Percentiles rank a stretch among this genome's conserved stretches.
Evolutionary conservation across 2,888 invertebrate species (phyloP).

Genomic region (Trachelus tabidus): DNA sequence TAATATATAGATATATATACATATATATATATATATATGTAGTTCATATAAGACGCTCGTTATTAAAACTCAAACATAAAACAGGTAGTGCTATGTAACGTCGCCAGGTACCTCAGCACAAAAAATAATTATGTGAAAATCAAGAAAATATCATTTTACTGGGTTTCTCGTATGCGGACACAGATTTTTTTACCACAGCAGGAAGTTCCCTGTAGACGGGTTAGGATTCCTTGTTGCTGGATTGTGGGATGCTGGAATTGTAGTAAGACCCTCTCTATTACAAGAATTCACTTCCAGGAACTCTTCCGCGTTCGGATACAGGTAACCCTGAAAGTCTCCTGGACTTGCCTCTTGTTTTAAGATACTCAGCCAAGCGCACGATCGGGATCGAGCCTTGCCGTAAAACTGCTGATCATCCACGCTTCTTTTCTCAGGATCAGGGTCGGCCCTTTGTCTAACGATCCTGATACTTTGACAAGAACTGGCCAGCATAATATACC

Average conservation of each 20-base stretch:
- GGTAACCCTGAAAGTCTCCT: neutral
- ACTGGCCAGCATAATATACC: neutral
- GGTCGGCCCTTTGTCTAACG: constrained; percentile 11
- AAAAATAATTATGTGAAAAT: neutral
- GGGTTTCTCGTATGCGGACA: neutral
- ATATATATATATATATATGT: too few species aligned
- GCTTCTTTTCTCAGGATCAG: constrained; percentile 13
- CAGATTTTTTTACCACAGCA: neutral
- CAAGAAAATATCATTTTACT: neutral
- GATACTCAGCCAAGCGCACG: constrained; percentile 16
- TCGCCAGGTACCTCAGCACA: neutral
- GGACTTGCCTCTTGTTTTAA: constrained; percentile 13
- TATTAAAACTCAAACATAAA: neutral
- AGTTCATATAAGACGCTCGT: neutral
- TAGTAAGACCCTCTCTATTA: neutral
- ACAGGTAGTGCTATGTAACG: neutral
- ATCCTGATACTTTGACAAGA: neutral
- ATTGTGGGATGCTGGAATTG: neutral
- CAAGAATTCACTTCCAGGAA: constrained; percentile 15
- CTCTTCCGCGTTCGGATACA: constrained; percentile 9
- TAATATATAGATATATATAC: too few species aligned
- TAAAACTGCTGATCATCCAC: constrained; percentile 18
- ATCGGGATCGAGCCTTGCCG: constrained; percentile 13
- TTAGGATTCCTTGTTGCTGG: constrained; percentile 15
- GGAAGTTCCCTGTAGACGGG: constrained; percentile 13